phyloP scores from a whole-genome alignment of 1,140 invertebrate species.

The Anagrus nilaparvatae region DNA sequence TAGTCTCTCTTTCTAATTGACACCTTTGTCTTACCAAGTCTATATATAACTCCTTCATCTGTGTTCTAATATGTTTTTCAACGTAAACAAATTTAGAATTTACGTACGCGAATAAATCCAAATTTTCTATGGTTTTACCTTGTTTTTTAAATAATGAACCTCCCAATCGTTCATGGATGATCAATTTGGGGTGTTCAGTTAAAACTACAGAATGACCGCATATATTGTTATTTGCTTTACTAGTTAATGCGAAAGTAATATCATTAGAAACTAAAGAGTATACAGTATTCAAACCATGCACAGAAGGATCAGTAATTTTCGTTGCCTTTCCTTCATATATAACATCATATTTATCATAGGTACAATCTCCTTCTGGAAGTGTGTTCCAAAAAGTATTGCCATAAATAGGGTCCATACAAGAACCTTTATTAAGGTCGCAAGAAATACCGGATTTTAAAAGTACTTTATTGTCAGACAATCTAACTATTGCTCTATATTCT shows the following conservation, averaged over 20 bases:
- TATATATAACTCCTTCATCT: constrained; percentile 12
- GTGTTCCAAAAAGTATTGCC: constrained; percentile 18
- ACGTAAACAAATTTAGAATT: constrained; percentile 20
- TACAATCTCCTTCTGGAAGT: background rate
- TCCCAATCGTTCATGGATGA: constrained; percentile 2
- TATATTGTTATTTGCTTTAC: background rate
- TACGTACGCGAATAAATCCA: constrained; percentile 19
- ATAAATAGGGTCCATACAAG: constrained; percentile 10
- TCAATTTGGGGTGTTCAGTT: constrained; percentile 11
- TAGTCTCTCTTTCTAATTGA: constrained; percentile 11
- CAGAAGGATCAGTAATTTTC: background rate
- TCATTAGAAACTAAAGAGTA: background rate
- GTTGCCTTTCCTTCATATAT: background rate
- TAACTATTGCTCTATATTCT: background rate
- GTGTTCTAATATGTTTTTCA: constrained; percentile 12
- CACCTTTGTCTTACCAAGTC: constrained; percentile 14
- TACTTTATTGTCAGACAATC: constrained; percentile 7
- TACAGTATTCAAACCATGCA: background rate
- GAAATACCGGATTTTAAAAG: constrained; percentile 6
- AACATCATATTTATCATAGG: background rate
- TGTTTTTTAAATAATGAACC: background rate
- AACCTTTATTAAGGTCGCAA: constrained; percentile 3
- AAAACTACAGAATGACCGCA: constrained; percentile 3
- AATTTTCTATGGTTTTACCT: constrained; percentile 9
- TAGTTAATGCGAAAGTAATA: constrained; percentile 7